A percentile compares a stretch with the other conserved stretches of the same genome.
These are phyloP conservation scores for Rousettus madagascariensis DNA, from an alignment of 2,797 vertebrate genomes.

Conservation along the genomic window DNA sequence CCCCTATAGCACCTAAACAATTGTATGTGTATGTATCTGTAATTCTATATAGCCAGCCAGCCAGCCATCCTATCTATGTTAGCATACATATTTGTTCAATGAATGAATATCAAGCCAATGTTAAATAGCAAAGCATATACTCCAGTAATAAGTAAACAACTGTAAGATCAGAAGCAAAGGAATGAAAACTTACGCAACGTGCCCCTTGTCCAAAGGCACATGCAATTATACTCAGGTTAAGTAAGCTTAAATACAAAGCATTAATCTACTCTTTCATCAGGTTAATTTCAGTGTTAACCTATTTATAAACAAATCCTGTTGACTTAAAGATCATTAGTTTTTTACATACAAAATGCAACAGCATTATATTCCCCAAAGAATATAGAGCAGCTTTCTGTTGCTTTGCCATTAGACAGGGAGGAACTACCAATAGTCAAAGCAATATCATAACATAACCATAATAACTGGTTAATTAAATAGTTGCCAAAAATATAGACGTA, in stretches of 20 bases:
- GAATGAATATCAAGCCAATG: background rate
- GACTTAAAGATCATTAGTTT: background rate
- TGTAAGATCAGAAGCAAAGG: background rate
- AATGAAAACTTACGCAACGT: background rate
- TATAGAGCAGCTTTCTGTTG: background rate
- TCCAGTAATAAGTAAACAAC: background rate
- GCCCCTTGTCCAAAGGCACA: background rate
- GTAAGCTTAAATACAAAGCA: background rate
- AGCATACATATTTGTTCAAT: background rate
- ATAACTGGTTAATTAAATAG: background rate
- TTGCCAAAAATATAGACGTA: background rate
- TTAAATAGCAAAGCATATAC: background rate
- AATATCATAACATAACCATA: background rate
- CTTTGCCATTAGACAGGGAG: background rate
- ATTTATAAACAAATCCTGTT: background rate
- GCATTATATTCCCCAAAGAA: background rate
- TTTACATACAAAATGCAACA: background rate
- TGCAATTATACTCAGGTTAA: background rate
- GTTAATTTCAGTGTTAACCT: conserved; percentile 21
- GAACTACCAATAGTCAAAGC: background rate
- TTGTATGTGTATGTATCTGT: background rate
- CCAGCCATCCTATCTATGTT: background rate
- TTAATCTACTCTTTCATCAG: background rate
- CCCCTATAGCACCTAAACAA: background rate
- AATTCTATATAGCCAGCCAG: background rate